These are phyloP conservation scores for Mactra quadrangularis DNA, from an alignment of 1,140 invertebrate species.

Conservation along the genomic window DNA sequence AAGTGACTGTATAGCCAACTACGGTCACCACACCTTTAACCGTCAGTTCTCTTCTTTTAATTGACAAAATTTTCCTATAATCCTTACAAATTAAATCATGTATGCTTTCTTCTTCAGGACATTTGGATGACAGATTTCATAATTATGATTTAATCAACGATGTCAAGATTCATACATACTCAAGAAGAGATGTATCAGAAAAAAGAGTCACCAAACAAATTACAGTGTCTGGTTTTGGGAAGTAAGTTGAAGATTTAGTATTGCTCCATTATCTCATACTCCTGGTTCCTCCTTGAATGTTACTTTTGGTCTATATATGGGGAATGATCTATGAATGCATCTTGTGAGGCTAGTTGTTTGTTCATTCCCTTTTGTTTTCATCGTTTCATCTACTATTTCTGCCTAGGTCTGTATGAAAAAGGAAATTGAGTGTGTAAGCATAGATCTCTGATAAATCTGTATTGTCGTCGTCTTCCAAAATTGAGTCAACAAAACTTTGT, in stretches of 20 bases:
- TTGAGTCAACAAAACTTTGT: no score
- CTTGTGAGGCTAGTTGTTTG: not conserved
- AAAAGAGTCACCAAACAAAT: not conserved
- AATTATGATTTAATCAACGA: slow-evolving; percentile 20
- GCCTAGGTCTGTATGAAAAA: not conserved
- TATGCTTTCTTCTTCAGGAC: slow-evolving; percentile 1
- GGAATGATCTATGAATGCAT: not conserved
- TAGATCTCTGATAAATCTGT: not conserved
- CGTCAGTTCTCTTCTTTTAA: no score
- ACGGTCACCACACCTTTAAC: no score
- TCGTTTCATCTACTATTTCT: not conserved
- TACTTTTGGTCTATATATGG: not conserved
- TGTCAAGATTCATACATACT: slow-evolving; percentile 4
- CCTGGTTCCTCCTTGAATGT: not conserved
- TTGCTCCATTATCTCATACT: not conserved
- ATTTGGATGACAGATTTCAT: slow-evolving; percentile 34
- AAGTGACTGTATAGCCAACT: no score
- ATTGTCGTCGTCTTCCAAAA: no score
- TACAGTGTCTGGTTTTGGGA: slow-evolving; percentile 15
- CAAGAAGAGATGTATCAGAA: slow-evolving; percentile 21
- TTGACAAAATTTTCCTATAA: no score
- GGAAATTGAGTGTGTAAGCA: not conserved
- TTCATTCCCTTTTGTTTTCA: not conserved
- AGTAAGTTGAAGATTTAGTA: slow-evolving; percentile 12
- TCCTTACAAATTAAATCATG: no score